phyloP scores from a whole-genome alignment of 2,113 vertebrate species.

The Pachycephala philippinensis region DNA sequence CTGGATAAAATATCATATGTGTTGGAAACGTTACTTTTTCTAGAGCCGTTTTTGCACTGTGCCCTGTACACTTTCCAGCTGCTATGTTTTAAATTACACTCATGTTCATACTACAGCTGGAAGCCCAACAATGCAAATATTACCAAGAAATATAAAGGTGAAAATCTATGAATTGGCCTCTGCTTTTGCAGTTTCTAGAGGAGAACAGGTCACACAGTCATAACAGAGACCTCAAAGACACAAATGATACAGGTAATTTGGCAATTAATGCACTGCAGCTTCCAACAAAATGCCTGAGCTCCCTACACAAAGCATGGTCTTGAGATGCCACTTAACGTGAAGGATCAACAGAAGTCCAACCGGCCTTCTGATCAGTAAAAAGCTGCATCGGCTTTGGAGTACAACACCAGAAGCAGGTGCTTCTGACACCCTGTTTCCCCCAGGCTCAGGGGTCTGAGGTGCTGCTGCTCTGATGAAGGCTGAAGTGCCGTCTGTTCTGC shows the following conservation, averaged over 20 bases:
- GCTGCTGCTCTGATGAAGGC: background rate
- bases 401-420: background rate
- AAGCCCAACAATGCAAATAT: background rate
- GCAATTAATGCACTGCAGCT: background rate
- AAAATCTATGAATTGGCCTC: background rate
- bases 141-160: background rate
- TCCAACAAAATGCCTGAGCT: background rate
- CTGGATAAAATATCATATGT: background rate
- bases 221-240: background rate
- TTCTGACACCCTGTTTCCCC: accelerated
- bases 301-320: background rate
- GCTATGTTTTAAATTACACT: background rate
- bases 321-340: background rate
- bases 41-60: background rate
- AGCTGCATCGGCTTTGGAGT: background rate
- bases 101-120: background rate
- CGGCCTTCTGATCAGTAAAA: background rate
- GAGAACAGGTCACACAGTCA: background rate
- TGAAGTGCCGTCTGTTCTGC: accelerated
- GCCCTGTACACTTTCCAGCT: background rate
- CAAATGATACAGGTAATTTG: background rate
- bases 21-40: background rate
- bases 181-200: background rate
- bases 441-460: background rate
- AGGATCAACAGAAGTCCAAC: background rate